A percentile compares a stretch with the other conserved stretches of the same genome.
These are phyloP conservation scores for Drosophila putrida DNA, from an alignment of 2,888 invertebrate genomes.

Conservation along the genomic window DNA sequence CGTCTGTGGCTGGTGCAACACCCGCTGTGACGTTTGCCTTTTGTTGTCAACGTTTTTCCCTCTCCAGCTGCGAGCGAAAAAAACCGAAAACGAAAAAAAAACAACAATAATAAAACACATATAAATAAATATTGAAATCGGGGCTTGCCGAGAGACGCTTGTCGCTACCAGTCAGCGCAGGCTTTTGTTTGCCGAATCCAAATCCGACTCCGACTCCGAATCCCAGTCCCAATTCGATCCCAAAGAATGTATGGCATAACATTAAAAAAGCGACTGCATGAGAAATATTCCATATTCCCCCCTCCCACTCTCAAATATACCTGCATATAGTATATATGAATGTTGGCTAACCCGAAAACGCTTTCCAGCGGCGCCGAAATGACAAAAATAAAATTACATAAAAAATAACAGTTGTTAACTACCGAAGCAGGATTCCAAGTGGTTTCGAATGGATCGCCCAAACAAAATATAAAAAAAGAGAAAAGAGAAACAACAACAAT, in stretches of 20 bases:
- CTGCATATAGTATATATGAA: too few relatives aligned
- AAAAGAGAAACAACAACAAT: constrained; percentile 4
- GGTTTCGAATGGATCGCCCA: constrained; percentile 11
- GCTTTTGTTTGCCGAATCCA: constrained; percentile 65
- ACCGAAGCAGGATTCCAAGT: constrained; percentile 51
- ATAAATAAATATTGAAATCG: constrained; percentile 78
- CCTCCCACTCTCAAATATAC: too few relatives aligned
- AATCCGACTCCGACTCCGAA: constrained; percentile 15
- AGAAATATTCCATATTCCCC: constrained; percentile 36
- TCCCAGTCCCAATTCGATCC: constrained; percentile 20
- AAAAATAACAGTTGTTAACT: constrained; percentile 80
- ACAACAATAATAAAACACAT: constrained; percentile 25
- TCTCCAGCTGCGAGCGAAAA: constrained; percentile 40
- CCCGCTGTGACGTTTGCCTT: constrained; percentile 79
- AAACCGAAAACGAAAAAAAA: not conserved
- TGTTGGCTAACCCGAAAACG: constrained; percentile 14
- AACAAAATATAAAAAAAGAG: constrained; percentile 4
- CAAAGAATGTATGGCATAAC: constrained; percentile 55
- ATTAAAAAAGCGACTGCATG: constrained; percentile 41
- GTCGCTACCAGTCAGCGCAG: constrained; percentile 79
- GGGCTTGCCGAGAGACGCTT: constrained; percentile 74
- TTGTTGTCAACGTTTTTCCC: constrained; percentile 75
- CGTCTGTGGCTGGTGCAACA: constrained; percentile 68
- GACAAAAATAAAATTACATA: constrained; percentile 80
- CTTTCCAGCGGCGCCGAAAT: constrained; percentile 78